Conservation (phyloP, 2,113 vertebrate species). For the Pycnonotus jocosus region DNA sequence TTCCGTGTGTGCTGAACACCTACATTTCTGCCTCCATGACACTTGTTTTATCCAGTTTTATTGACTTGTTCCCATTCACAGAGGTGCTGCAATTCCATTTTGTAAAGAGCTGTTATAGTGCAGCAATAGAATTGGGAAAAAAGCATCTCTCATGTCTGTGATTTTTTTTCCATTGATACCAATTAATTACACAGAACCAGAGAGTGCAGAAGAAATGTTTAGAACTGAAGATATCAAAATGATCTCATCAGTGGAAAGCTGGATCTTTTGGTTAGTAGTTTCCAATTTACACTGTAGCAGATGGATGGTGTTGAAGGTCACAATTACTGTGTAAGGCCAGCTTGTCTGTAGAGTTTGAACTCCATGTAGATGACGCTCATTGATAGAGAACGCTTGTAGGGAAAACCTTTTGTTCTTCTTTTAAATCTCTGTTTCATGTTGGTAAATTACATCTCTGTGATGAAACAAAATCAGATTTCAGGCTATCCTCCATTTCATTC, state of each 20-base stretch:
- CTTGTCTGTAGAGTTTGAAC: background rate
- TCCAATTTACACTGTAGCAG: slow-evolving; percentile 40
- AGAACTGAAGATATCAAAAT: slow-evolving; percentile 21
- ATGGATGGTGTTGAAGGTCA: slow-evolving; percentile 50
- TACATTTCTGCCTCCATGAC: background rate
- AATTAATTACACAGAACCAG: slow-evolving; percentile 3
- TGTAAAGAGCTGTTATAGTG: background rate
- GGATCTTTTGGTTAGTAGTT: slow-evolving; percentile 1
- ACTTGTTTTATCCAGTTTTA: background rate
- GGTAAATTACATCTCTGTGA: background rate
- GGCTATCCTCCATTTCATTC: background rate
- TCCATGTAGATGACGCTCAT: background rate
- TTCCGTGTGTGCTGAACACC: background rate
- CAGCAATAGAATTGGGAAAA: background rate
- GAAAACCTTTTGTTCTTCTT: slow-evolving; percentile 35
- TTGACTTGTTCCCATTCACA: background rate
- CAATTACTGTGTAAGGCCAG: slow-evolving; percentile 6
- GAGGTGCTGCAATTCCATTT: background rate
- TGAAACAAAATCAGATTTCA: slow-evolving; percentile 14
- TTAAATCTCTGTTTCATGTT: background rate
- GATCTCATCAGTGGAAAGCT: background rate
- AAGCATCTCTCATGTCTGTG: background rate
- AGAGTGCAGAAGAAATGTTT: background rate
- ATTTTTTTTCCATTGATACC: background rate
- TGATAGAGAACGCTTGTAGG: background rate